phyloP scores from a whole-genome alignment of 2,888 invertebrate species.

The Microplitis manilae region DNA sequence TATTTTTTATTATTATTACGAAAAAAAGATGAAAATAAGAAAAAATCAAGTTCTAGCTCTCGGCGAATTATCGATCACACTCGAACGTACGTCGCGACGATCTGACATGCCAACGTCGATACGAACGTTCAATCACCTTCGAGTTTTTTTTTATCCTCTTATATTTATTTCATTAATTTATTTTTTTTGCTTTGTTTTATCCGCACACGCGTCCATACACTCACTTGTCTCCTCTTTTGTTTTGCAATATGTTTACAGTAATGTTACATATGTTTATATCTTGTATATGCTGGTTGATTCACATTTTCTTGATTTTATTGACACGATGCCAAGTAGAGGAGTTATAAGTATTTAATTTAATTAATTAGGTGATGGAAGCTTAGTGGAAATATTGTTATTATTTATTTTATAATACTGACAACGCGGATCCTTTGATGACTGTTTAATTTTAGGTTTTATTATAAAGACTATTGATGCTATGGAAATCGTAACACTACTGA shows the following conservation, averaged over 20 bases:
- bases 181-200: not conserved
- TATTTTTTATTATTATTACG: slow-evolving; percentile 4
- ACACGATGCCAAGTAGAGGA: not conserved
- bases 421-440: not conserved
- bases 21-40: not conserved
- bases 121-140: slow-evolving; percentile 25
- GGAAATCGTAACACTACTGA: not conserved
- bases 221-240: slow-evolving; percentile 1
- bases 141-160: slow-evolving; percentile 3
- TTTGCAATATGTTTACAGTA: not conserved
- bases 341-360: not conserved
- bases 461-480: not conserved
- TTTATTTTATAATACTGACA: slow-evolving; percentile 4
- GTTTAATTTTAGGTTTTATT: not conserved
- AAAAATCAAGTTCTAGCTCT: not conserved
- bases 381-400: not conserved
- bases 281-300: not conserved
- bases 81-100: slow-evolving; percentile 11
- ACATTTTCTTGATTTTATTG: slow-evolving; percentile 8
- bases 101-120: slow-evolving; percentile 25
- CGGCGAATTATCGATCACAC: not conserved
- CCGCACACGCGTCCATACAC: slow-evolving; percentile 4
- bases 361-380: not conserved
- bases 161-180: not conserved
- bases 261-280: not conserved